These are phyloP conservation scores for Drosophila subpulchrella DNA, from an alignment of 1,140 invertebrate species.

Conservation along the genomic window DNA sequence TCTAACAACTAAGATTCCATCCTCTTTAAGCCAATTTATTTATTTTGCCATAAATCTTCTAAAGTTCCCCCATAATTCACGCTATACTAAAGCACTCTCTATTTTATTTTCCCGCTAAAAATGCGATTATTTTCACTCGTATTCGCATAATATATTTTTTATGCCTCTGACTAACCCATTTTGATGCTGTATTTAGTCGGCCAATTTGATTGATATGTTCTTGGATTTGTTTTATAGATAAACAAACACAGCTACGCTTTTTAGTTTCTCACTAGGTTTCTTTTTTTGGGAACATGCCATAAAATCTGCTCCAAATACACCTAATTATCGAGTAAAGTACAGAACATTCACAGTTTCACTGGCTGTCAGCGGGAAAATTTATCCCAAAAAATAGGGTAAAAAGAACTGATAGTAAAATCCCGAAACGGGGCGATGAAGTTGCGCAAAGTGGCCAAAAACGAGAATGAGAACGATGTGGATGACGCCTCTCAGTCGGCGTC, in stretches of 20 bases:
- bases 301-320: slow-evolving; percentile 44
- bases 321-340: slow-evolving; percentile 44
- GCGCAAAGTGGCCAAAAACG: slow-evolving; percentile 58
- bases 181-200: slow-evolving; percentile 21
- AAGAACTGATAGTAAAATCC: not conserved
- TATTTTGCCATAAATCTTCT: slow-evolving; percentile 3
- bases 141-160: not conserved
- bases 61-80: not conserved
- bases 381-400: slow-evolving; percentile 31
- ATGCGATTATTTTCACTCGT: not conserved
- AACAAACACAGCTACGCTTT: slow-evolving; percentile 18
- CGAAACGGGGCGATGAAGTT: slow-evolving; percentile 42
- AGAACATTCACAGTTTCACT: slow-evolving; percentile 2
- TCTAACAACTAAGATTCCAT: not conserved
- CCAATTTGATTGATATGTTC: slow-evolving; percentile 36
- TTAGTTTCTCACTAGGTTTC: not conserved
- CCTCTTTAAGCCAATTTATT: not conserved
- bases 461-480: slow-evolving; percentile 19
- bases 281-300: slow-evolving; percentile 22
- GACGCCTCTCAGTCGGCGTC: slow-evolving; percentile 19
- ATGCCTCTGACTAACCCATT: slow-evolving; percentile 9
- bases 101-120: slow-evolving; percentile 2
- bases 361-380: slow-evolving; percentile 68
- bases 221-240: slow-evolving; percentile 40
- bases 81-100: not conserved